These are phyloP conservation scores for Mionectes olivaceus DNA, from an alignment of 2,797 vertebrate species.

Conservation along the genomic window DNA sequence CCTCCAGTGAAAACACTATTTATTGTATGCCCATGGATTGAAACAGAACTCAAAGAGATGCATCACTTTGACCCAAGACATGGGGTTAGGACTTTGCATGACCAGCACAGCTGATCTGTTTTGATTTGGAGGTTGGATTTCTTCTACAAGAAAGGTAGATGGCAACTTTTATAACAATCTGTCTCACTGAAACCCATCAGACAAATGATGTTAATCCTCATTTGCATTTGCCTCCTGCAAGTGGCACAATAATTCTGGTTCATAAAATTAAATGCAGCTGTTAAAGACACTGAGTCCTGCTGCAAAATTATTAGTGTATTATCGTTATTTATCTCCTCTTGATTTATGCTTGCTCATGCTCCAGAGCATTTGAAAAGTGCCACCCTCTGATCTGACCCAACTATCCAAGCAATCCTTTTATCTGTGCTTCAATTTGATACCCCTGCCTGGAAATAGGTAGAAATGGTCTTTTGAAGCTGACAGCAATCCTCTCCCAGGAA, in stretches of 20 bases:
- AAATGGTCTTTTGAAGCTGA: background rate
- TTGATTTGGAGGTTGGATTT: background rate
- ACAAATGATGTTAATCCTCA: background rate
- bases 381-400: background rate
- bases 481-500: background rate
- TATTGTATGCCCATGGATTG: background rate
- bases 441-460: background rate
- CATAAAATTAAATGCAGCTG: background rate
- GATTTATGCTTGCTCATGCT: constrained; percentile 1
- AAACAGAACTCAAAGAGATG: background rate
- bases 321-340: background rate
- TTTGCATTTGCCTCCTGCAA: background rate
- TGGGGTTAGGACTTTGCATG: background rate
- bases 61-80: background rate
- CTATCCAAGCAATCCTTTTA: background rate
- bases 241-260: background rate
- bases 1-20: background rate
- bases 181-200: background rate
- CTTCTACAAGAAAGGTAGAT: background rate
- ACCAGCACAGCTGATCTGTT: background rate
- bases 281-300: background rate
- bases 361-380: background rate
- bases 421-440: background rate
- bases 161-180: background rate
- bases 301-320: background rate